Percentiles rank a stretch among this genome's conserved stretches.
These are phyloP conservation scores for Porites cylindrica DNA, from an alignment of 92 coral and sea anemone species.

Conservation along the genomic window DNA sequence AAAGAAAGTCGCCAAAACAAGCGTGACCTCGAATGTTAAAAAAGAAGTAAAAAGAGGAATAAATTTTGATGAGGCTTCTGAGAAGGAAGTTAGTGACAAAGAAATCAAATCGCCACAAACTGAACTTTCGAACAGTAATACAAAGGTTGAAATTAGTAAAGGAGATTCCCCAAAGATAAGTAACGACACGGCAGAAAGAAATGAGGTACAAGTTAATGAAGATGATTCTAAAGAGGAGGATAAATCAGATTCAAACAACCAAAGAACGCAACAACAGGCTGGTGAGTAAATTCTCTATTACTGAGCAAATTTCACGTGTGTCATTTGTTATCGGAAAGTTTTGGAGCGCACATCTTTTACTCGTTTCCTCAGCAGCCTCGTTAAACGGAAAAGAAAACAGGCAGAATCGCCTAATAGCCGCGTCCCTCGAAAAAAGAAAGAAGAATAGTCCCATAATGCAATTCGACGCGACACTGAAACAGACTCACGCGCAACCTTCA, in stretches of 20 bases:
- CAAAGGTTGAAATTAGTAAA: background rate
- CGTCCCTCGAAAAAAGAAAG: too few species aligned
- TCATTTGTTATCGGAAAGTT: too few species aligned
- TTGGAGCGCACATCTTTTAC: too few species aligned
- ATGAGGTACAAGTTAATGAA: conserved; percentile 10
- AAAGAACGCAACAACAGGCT: conserved; percentile 38
- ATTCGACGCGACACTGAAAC: too few species aligned
- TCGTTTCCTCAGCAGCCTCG: too few species aligned
- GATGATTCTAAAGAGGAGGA: conserved; percentile 7
- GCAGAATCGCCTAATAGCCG: too few species aligned
- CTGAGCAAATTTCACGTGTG: background rate
- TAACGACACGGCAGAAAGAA: background rate
- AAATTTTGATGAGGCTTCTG: conserved; percentile 21
- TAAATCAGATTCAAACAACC: conserved; percentile 29
- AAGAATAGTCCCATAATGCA: too few species aligned
- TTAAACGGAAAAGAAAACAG: too few species aligned
- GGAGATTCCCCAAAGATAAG: background rate
- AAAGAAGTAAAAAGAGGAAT: conserved; percentile 29
- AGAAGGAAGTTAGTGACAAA: conserved; percentile 5
- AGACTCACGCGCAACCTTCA: too few species aligned
- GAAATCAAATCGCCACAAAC: background rate
- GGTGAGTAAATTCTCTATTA: background rate
- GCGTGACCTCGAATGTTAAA: background rate
- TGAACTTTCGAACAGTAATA: background rate
- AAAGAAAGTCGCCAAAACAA: conserved; percentile 30